Percentiles rank a stretch among this genome's conserved stretches.
phyloP scores from a whole-genome alignment of 2,888 invertebrate genomes.

The Disparrhopalites patrizii region DNA sequence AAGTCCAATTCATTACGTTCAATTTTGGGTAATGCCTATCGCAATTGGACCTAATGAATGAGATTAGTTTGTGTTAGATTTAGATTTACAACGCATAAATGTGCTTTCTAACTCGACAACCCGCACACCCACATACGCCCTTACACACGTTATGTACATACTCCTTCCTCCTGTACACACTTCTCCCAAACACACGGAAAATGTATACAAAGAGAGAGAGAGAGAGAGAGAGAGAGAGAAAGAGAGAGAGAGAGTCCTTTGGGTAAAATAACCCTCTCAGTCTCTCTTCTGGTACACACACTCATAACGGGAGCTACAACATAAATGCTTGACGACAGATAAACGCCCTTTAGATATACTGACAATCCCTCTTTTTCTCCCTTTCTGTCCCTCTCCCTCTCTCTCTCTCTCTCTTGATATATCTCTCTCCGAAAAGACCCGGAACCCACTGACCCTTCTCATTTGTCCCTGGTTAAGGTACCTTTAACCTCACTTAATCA shows the following conservation, averaged over 20 bases:
- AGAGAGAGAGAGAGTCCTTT: conserved; percentile 16
- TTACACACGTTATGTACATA: background rate
- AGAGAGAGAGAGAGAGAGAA: background rate
- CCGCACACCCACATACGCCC: background rate
- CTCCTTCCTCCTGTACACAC: background rate
- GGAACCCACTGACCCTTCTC: conserved; percentile 21
- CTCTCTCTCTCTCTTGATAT: background rate
- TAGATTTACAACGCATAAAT: conserved; percentile 49
- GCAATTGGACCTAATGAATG: conserved; percentile 49
- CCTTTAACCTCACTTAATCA: conserved; percentile 5
- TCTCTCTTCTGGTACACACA: conserved; percentile 15
- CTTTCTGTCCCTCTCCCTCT: no score
- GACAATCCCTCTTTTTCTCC: no score
- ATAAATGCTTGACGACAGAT: conserved; percentile 1
- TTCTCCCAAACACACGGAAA: conserved; percentile 5
- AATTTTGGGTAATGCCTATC: conserved; percentile 48
- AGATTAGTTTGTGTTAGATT: conserved; percentile 49
- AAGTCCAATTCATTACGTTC: conserved; percentile 49
- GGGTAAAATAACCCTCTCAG: conserved; percentile 35
- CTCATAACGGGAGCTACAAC: conserved; percentile 16
- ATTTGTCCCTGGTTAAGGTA: conserved; percentile 14
- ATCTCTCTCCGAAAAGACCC: background rate
- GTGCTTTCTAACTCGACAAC: conserved; percentile 31
- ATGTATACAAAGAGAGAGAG: background rate
- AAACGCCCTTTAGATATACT: no score